Base-by-base conservation (phyloP, 2,888 invertebrate genomes). In the Parnassius mnemosyne region DNA sequence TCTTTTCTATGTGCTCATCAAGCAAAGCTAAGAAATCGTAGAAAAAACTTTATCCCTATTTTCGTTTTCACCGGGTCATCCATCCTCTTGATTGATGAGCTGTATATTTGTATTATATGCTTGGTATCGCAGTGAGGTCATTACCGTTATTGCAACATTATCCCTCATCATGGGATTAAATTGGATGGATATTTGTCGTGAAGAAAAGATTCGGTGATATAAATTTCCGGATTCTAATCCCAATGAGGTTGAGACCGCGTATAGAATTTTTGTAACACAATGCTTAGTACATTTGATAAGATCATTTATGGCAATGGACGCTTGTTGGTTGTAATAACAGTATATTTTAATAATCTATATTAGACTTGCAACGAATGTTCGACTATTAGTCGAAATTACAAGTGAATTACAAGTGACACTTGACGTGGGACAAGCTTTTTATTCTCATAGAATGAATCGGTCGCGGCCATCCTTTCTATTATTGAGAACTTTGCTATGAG, bases 61-160 rank as follows among this genome's bases (percentile, higher is more conserved):
- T 34, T 20, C 43, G 50, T 20, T n/a, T 20, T 10, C 20, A 3
- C 16, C 20, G 10, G 51, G 50, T 52, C 51, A 51, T 56, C 55
- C 51, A 16, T 51, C 41, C 41, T 53, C 16, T 51, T 52, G 51
- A 61, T 61, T 16, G 61, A 61, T 56, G 56, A 46, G 51, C 25
- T 44, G 1, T 50, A 13, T 51, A 42, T 50, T 20, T 12, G 10
- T 34, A 7, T 16, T 34, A 41, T 13, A 3, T 3, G 11, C 42
- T 60, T n/a, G 13, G 53, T 60, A 44, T 43, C 57, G 43, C 43
- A 11, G 41, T 53, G 11, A 16, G 12, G 46, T 60, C 51, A 61
- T 61, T 61, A 60, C 1, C 10, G 20, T 51, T 46, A 56, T 52
- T 50, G 56, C 46, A 43, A 41, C 56, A 44, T 43, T 46, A 51